Conservation (phyloP, 2,113 vertebrate species). For the Fulmarus glacialis region DNA sequence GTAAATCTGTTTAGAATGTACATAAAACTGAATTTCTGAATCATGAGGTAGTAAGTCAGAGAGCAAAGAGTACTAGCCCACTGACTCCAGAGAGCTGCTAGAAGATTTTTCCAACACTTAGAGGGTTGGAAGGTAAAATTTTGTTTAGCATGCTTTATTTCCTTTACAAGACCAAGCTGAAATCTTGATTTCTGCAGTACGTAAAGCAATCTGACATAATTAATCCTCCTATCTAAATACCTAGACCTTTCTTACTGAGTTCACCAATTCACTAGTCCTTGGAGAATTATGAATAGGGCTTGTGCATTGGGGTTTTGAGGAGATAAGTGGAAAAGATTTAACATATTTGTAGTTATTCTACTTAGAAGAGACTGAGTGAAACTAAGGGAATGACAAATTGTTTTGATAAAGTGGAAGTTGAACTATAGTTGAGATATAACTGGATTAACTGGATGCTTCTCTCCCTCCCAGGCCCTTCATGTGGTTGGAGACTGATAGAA, state of each 20-base stretch:
- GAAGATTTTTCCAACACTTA: background rate
- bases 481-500: background rate
- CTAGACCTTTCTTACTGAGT: background rate
- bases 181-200: background rate
- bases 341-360: background rate
- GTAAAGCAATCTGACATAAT: background rate
- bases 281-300: background rate
- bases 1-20: background rate
- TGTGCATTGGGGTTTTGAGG: background rate
- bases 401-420: background rate
- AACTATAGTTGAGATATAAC: background rate
- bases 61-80: background rate
- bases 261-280: background rate
- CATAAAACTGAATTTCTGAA: background rate
- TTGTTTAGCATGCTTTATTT: background rate
- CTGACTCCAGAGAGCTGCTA: background rate
- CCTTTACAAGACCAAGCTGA: background rate
- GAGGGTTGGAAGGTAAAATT: background rate
- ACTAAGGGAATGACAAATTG: background rate
- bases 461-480: background rate
- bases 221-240: background rate
- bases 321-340: background rate
- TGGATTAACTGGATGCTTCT: background rate
- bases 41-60: background rate
- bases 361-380: background rate